Conservation (phyloP, 2,113 vertebrate genomes). For the Steatornis caripensis region DNA sequence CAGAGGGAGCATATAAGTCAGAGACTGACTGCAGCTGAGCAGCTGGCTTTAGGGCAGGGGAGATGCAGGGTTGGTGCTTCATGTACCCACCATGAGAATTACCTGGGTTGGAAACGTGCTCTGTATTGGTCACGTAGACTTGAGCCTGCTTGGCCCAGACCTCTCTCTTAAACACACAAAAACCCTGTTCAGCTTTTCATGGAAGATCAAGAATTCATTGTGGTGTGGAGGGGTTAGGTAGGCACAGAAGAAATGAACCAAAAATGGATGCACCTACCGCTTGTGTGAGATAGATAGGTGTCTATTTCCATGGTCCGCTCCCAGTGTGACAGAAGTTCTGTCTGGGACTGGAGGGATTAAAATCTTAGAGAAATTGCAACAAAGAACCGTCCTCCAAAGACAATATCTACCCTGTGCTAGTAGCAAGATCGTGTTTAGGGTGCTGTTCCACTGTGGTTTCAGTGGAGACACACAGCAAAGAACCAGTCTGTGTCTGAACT, state of each 20-base stretch:
- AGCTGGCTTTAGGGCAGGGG: not conserved
- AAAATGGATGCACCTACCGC: not conserved
- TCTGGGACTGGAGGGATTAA: not conserved
- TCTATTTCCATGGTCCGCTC: not conserved
- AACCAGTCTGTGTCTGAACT: not conserved
- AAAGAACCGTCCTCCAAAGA: not conserved
- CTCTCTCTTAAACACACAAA: not conserved
- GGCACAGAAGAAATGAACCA: not conserved
- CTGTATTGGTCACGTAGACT: not conserved
- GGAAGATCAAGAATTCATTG: not conserved
- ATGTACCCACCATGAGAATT: not conserved
- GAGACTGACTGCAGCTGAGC: not conserved
- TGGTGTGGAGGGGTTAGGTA: not conserved
- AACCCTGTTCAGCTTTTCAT: not conserved
- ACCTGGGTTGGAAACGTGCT: not conserved
- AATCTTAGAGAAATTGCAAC: not conserved
- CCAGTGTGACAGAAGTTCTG: not conserved
- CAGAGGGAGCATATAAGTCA: not conserved
- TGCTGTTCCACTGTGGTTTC: not conserved
- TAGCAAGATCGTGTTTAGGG: not conserved
- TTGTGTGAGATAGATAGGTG: not conserved
- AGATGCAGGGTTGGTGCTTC: not conserved
- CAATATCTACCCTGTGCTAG: too few species aligned
- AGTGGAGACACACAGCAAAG: not conserved
- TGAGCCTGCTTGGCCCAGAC: not conserved